Percentiles rank a stretch among this genome's conserved stretches.
Conservation (phyloP, 1,140 invertebrate species). For the Sipha flava region DNA sequence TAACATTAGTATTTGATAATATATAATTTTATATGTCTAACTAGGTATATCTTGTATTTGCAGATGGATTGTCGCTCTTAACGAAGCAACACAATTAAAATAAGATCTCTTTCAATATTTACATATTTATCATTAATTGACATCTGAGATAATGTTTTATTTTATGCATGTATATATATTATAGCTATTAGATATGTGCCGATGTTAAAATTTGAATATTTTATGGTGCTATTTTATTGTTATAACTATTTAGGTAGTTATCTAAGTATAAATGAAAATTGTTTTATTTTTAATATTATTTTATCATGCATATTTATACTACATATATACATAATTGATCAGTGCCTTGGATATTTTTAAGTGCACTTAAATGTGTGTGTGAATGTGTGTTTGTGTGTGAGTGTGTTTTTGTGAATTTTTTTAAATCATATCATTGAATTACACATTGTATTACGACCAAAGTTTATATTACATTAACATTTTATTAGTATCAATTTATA, state of each 20-base stretch:
- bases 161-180: neutral
- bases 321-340: neutral
- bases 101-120: conserved; percentile 10
- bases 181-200: neutral
- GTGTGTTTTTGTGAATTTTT: too few relatives aligned
- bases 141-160: neutral
- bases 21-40: too few relatives aligned
- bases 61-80: conserved; percentile 42
- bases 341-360: neutral
- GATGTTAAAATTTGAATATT: neutral
- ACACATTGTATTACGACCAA: neutral
- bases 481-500: neutral
- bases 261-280: neutral
- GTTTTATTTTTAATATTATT: neutral
- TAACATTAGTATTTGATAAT: too few relatives aligned
- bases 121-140: neutral
- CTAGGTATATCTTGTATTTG: conserved; percentile 34
- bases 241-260: neutral
- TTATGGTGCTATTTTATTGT: neutral
- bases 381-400: neutral
- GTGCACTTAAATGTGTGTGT: neutral
- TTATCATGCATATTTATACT: neutral
- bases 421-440: neutral
- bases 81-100: conserved; percentile 40
- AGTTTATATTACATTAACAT: neutral